Evolutionary conservation across 23 tunicate species (phyloP), one percentile per base, ranked within the genome.

Genomic region (Diplosoma virens): DNA sequence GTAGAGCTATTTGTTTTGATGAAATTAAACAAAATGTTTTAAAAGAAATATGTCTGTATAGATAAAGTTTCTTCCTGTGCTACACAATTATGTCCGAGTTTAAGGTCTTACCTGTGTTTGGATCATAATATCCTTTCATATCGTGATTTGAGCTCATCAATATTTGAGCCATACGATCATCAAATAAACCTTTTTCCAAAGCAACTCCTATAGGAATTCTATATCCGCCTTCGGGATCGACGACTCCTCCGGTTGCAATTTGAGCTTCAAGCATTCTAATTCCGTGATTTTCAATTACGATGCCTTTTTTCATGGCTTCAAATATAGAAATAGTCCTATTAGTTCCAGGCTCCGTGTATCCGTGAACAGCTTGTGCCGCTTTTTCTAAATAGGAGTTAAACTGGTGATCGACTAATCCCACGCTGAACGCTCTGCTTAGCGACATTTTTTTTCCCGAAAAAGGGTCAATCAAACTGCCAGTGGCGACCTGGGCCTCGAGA

Each of bases 401-500:
- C 30, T 75, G 83, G 9, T 37, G 29, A 34, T 81, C 84, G 25
- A 85, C 87, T 22, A 92, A 60, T 6, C 92, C 92, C 1, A 63
- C 48, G 60, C 77, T 92, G 14, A 85, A 36, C 3, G 97, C 97
- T 52, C 81, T 76, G 47, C 37, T 81, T 60, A 92, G 80, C 2
- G 97, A 80, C 91, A 92, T 85, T 61, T 92, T 81, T 41, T 85
- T 85, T 3, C 97, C 97, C 27, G 92, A 58, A 22, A 47, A 47
- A 16, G 97, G 97, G 47, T 92, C 92, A 21, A 92, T 81, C 30
- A 92, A 85, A 67, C 79, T 70, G 26, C 97, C 97, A 26, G 97
- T 92, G 29, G 97, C 97, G 0, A 87, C 97, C 55, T 92, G 97
- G 30, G 97, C 97, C 67, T 92, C 97, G 16, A 92, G 82, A 34